Evolutionary conservation across 2,888 invertebrate genomes (phyloP), one percentile per base, ranked within the genome.

Genomic region (Abrostola tripartita): DNA sequence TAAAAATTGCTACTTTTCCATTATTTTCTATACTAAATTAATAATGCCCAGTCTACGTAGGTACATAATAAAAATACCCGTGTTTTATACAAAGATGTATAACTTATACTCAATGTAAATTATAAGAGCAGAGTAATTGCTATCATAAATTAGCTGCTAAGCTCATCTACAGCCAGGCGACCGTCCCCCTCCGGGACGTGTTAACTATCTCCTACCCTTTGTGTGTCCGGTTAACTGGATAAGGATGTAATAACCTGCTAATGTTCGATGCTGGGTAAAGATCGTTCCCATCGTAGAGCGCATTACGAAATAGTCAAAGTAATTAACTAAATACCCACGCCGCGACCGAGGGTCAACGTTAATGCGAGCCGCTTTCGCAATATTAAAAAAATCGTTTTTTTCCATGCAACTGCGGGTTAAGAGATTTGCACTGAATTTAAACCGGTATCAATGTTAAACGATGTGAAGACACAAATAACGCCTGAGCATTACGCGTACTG

Each of bases 321-420:
- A 57, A 64, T 68, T 64, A 42, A 57, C 57, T 68, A 63, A 60
- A 60, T 53, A 61, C 24, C 58, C 50, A 52, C 44, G 59, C 73
- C 47, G 56, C 38, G 58, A 36, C 24, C 42, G 71, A 72, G 71
- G 68, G 63, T 68, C 73, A 63, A 57, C 41, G 47, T 51, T 41
- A 63, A 68, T 57, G 8, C 56, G 9, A 72, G 56, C 50, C 50
- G 63, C 56, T 72, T 68, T 63, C 11, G 63, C 68, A 68, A 68
- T 60, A 73, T 53, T 68, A 0, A 37, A 49, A 54, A 51, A 51
- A 57, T n/a, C 6, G 5, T 53, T 37, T 57, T 53, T 68, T 73
- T 60, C 55, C 54, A 57, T 51, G 40, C 14, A 36, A 58, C 9
- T 8, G 41, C 54, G 12, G 49, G 11, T 50, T 61, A 35, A 40